Evolutionary conservation across 2,888 invertebrate species (phyloP), one percentile per base, ranked within the genome.

Genomic region (Aromia moschata): DNA sequence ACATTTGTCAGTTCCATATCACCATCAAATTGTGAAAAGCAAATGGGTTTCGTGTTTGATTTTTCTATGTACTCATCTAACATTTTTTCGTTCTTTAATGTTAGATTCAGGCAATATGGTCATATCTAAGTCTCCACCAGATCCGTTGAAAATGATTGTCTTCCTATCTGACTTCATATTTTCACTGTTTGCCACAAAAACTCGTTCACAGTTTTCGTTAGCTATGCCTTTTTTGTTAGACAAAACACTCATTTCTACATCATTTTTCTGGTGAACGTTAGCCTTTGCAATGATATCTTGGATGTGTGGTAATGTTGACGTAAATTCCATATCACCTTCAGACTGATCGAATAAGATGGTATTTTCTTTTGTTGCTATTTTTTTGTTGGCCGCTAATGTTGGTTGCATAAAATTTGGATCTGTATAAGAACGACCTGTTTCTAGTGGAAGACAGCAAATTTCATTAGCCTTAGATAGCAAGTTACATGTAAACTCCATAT

Each of bases 401-500:
- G n/a, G n/a, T n/a, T n/a, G n/a, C n/a, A n/a, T n/a, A n/a, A n/a
- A n/a, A n/a, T n/a, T n/a, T n/a, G n/a, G n/a, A n/a, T n/a, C n/a
- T n/a, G n/a, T n/a, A n/a, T n/a, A n/a, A n/a, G n/a, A n/a, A n/a
- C n/a, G n/a, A n/a, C n/a, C n/a, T n/a, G n/a, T n/a, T n/a, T n/a
- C n/a, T n/a, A n/a, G n/a, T n/a, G n/a, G n/a, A n/a, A n/a, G n/a
- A n/a, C n/a, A n/a, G n/a, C n/a, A n/a, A n/a, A n/a, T n/a, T n/a
- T 25, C 25, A 25, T 5, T 7, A 25, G 25, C 7, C 7, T 25
- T 25, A 25, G 1, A 10, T 5, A 56, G 43, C 43, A 43, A 33
- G n/a, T 15, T 30, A 53, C 53, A 56, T 1, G 65, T 63, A 18
- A 65, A 56, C 43, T 58, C 56, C 56, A 61, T 62, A 56, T 52